phyloP scores from a whole-genome alignment of 1,140 invertebrate species.

The Drosophila orosa region DNA sequence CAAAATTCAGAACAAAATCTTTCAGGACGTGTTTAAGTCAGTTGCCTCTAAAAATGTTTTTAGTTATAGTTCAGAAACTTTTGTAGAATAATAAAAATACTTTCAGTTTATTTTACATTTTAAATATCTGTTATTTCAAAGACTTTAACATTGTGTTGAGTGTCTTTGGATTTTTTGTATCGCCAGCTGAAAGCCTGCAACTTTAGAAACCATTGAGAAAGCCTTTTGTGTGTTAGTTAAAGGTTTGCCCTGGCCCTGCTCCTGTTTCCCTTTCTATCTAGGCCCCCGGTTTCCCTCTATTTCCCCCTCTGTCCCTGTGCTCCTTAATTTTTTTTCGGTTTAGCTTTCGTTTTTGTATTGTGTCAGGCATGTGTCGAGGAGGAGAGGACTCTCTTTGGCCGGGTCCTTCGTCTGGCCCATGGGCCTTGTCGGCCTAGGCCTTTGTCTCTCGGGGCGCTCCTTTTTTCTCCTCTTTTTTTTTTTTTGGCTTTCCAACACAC shows the following conservation, averaged over 20 bases:
- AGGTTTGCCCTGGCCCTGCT: slow-evolving; percentile 28
- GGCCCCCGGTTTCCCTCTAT: background rate
- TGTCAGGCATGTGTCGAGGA: slow-evolving; percentile 64
- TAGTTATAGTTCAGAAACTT: background rate
- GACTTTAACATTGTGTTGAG: background rate
- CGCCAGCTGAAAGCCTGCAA: slow-evolving; percentile 44
- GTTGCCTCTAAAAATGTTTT: too few species aligned
- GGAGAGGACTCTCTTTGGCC: slow-evolving; percentile 48
- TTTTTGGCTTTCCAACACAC: slow-evolving; percentile 24
- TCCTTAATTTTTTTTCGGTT: slow-evolving; percentile 43
- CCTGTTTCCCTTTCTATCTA: slow-evolving; percentile 3
- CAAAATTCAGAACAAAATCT: background rate
- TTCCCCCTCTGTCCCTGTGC: background rate
- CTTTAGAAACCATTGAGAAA: slow-evolving; percentile 69
- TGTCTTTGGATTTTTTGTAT: slow-evolving; percentile 9
- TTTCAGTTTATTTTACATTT: background rate
- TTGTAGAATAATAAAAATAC: background rate
- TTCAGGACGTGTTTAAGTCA: background rate
- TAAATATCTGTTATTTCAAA: too few species aligned
- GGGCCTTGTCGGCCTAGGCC: slow-evolving; percentile 65
- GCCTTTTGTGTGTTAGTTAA: slow-evolving; percentile 68
- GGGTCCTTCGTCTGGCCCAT: slow-evolving; percentile 63
- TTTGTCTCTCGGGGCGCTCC: slow-evolving; percentile 58
- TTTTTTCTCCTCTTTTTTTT: slow-evolving; percentile 19
- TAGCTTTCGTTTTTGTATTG: slow-evolving; percentile 64